Evolutionary conservation across 2,888 invertebrate species (phyloP), one percentile per base, ranked within the genome.

Genomic region (Phaonia tiefii): DNA sequence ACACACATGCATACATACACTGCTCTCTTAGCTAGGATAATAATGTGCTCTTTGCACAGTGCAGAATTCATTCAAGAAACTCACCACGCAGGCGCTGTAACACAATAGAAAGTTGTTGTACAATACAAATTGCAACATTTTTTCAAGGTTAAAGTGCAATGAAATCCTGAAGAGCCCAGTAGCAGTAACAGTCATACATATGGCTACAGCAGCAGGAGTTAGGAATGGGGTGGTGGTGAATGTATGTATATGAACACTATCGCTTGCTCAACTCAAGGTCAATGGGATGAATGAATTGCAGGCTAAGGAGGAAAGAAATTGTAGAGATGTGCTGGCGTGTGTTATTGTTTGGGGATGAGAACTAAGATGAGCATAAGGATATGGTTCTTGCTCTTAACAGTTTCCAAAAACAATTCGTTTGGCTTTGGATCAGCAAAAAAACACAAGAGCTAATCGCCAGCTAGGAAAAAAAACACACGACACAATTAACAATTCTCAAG

Each of bases 61-160:
- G 8, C 15, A 25, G 13, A 44, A 11, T 13, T 13, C 15, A 26
- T 42, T 20, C 20, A 42, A 31, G 49, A n/a, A 58, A 67, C 82
- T 84, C 82, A 76, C 70, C 69, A 81, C 82, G 65, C 86, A 84
- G 84, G 86, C 86, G 86, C 85, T 17, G 17, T 42, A 75, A 83
- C 31, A n/a, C 44, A 31, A n/a, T 20, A 51, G 17, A 51, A 65
- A 31, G 31, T 0, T 4, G 51, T 58, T 58, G 51, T 76, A 77
- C 66, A 63, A 81, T 39, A 51, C 51, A 51, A 3, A 22, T 20
- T 76, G 80, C 80, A 83, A 83, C 70, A 75, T 85, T 84, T 86
- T n/a, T 89, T 90, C 90, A 90, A 90, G 90, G 90, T 90, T 90
- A 90, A 90, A 90, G 90, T 90, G 90, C 90, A 90, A 89, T 88